These are phyloP conservation scores for Dipodomys ordii DNA, from an alignment of 2,113 vertebrate genomes.

Conservation along the genomic window DNA sequence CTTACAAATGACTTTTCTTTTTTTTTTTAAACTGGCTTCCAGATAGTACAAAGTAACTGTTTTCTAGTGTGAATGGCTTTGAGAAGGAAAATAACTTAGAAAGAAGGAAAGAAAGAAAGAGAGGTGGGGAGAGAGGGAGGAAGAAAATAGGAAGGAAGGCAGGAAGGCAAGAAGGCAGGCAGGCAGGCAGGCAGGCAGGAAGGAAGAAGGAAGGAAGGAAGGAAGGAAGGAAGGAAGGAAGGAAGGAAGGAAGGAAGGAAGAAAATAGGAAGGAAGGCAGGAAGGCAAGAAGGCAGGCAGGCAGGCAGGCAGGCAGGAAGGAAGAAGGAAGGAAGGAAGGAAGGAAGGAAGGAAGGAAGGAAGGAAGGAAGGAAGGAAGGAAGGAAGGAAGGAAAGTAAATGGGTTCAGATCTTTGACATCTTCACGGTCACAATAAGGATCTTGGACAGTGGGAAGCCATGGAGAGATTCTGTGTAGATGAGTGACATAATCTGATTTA, in stretches of 20 bases:
- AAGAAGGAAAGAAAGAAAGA: background rate
- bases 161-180: no score
- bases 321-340: no score
- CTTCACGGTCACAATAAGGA: background rate
- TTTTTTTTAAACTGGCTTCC: conserved; percentile 26
- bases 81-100: background rate
- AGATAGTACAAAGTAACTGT: background rate
- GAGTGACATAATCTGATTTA: background rate
- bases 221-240: background rate
- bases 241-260: no score
- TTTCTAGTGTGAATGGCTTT: conserved; percentile 13
- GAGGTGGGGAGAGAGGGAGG: no score
- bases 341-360: background rate
- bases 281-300: no score
- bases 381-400: background rate
- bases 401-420: background rate
- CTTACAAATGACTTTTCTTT: background rate
- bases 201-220: background rate
- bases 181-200: no score
- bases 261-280: background rate
- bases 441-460: background rate
- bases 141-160: no score
- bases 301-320: fast-evolving
- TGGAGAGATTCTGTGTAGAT: conserved; percentile 4
- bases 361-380: background rate